Base-by-base conservation (phyloP, 2,797 vertebrate genomes). In the Esox masquinongy region DNA sequence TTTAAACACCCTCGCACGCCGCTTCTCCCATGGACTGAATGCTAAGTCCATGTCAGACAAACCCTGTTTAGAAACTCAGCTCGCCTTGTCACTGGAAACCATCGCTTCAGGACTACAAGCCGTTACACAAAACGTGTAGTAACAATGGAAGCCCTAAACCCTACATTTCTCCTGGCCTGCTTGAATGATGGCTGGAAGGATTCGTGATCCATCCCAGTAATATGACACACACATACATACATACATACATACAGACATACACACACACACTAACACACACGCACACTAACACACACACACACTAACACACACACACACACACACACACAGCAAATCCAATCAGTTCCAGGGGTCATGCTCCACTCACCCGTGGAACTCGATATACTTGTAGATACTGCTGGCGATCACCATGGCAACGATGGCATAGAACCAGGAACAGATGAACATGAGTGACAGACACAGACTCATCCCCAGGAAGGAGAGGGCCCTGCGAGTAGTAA, bases 321-420 rank as follows among this genome's bases (percentile, higher is more conserved):
- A 70, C 68, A 49, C 68, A 70, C 39, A 14, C 9, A 61, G 31
- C 12, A 19, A 56, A 68, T 50, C 26, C 47, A 36, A 12, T 31
- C 50, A 24, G 47, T 68, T 43, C 15, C 22, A 29, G 31, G 43
- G 70, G 43, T 31, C 16, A 9, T 24, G 29, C 68, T 0, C 16
- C 29, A 87, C 98, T 95, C 83, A 99, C 98, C 98, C 98, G 0
- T 96, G 94, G 90, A 99, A 99, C 85, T 99, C 98, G 0, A 99
- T 99, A 84, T 99, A 99, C 85, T 99, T 99, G 93, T 99, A 99
- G 94, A 99, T 99, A 90, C 98, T 97, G n/a, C 95, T 93, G 0
- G 98, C 98, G 0, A 99, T 97, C 70, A 94, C 95, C 98, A 99
- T 99, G 90, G 98, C 98, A 0, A 99, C 91, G 15, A 99, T 94